A percentile compares a stretch with the other conserved stretches of the same genome.
These are phyloP conservation scores for Enteromius treurensis DNA, from an alignment of 2,797 vertebrate species.

Conservation along the genomic window DNA sequence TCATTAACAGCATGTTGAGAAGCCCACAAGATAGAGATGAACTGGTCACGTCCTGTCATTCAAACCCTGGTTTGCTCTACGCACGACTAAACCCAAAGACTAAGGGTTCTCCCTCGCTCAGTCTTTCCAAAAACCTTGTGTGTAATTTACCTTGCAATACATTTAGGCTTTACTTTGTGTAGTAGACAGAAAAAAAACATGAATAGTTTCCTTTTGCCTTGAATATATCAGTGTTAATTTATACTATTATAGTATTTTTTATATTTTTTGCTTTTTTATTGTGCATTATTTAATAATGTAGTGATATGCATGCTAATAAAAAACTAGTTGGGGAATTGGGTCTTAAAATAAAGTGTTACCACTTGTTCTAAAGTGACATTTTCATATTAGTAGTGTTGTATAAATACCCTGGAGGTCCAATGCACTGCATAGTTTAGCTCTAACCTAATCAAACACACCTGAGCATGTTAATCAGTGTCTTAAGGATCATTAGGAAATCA, in stretches of 20 bases:
- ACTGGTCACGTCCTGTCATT: constrained; percentile 24
- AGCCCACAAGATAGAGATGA: constrained; percentile 32
- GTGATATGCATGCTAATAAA: too few relatives aligned
- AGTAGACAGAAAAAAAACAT: background rate
- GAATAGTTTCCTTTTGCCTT: background rate
- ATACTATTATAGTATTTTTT: background rate
- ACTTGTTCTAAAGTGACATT: background rate
- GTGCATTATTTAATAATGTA: background rate
- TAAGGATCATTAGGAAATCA: too few relatives aligned
- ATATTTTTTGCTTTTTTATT: background rate
- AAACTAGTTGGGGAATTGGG: background rate
- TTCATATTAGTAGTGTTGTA: background rate
- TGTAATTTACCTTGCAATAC: background rate
- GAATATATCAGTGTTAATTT: background rate
- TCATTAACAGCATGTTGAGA: constrained; percentile 29
- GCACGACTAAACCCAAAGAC: constrained; percentile 15
- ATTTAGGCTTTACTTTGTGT: background rate
- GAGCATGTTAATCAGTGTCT: too few relatives aligned
- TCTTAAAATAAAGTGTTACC: background rate
- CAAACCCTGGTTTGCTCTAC: background rate
- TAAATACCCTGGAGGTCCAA: background rate
- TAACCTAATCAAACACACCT: too few relatives aligned
- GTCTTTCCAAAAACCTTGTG: background rate
- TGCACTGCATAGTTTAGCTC: too few relatives aligned
- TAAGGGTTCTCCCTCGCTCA: background rate